Conservation (phyloP, 37 sponge, comb jelly and placozoan species). For the Theonella swinhoei region DNA sequence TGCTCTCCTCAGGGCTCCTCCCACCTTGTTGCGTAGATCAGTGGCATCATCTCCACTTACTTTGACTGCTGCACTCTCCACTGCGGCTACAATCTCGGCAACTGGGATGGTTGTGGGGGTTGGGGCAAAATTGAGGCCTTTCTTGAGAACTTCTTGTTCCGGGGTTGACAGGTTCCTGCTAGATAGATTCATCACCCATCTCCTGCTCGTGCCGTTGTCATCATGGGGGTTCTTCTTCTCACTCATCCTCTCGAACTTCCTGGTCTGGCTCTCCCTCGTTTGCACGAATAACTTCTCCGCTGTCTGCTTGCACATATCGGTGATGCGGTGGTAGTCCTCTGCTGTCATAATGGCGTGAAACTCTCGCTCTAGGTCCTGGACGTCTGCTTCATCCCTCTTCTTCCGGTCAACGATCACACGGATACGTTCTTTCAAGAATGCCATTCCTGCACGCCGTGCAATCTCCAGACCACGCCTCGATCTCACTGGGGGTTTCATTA, state of each 20-base stretch:
- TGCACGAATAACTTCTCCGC: no score
- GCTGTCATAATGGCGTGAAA: no score
- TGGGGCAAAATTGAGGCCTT: conserved; percentile 34
- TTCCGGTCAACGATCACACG: background rate
- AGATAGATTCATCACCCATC: background rate
- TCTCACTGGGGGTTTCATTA: background rate
- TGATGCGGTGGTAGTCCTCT: no score
- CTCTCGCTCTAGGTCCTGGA: background rate
- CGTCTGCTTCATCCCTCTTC: background rate
- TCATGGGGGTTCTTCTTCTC: no score
- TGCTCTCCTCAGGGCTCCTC: background rate
- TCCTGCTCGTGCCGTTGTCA: no score
- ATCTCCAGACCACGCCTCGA: background rate
- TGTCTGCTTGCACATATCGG: no score
- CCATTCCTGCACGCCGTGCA: conserved; percentile 1
- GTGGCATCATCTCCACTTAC: background rate
- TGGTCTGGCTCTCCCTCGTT: no score
- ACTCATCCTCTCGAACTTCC: no score
- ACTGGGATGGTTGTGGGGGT: conserved; percentile 21
- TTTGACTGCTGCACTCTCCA: background rate
- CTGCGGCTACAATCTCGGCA: conserved; percentile 15
- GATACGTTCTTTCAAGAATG: background rate
- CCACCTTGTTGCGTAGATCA: background rate
- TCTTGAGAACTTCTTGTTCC: background rate
- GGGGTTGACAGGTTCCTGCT: background rate